Percentiles rank a stretch among this genome's conserved stretches.
Conservation (phyloP, 2,797 vertebrate genomes). For the Staurois parvus region DNA sequence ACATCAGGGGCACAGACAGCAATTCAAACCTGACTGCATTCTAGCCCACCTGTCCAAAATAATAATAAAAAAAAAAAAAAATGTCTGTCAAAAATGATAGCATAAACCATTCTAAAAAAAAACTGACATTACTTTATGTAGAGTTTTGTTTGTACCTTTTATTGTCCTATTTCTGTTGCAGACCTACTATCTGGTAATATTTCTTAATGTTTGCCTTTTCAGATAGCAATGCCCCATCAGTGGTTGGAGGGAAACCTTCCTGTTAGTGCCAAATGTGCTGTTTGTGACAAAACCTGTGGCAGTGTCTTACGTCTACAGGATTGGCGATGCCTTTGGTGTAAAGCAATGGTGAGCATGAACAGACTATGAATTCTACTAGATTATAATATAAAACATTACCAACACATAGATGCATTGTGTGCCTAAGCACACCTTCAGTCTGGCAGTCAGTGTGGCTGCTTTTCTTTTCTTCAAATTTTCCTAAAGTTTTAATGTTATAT, state of each 20-base stretch:
- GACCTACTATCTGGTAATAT: background rate
- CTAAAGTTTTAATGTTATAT: no score
- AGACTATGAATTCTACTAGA: background rate
- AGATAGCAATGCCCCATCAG: constrained; percentile 98
- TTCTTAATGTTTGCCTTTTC: constrained; percentile 28
- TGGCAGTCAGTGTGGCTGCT: no score
- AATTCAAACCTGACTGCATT: no score
- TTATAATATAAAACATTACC: background rate
- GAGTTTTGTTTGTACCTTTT: background rate
- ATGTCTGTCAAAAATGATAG: no score
- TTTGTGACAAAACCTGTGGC: constrained; percentile 98
- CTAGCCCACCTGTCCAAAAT: no score
- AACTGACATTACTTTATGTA: no score
- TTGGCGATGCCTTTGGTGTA: constrained; percentile 99
- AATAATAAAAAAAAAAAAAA: no score
- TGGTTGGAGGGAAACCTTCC: constrained; percentile 98
- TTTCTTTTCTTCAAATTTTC: no score
- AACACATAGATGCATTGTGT: background rate
- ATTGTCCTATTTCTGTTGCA: background rate
- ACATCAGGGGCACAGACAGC: no score
- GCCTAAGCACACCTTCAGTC: background rate
- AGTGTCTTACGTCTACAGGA: constrained; percentile 96
- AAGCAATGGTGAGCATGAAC: constrained; percentile 88
- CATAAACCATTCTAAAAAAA: no score
- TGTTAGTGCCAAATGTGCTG: constrained; percentile 95